Base-by-base conservation (phyloP, 2,888 invertebrate species). In the Andricus curvator region DNA sequence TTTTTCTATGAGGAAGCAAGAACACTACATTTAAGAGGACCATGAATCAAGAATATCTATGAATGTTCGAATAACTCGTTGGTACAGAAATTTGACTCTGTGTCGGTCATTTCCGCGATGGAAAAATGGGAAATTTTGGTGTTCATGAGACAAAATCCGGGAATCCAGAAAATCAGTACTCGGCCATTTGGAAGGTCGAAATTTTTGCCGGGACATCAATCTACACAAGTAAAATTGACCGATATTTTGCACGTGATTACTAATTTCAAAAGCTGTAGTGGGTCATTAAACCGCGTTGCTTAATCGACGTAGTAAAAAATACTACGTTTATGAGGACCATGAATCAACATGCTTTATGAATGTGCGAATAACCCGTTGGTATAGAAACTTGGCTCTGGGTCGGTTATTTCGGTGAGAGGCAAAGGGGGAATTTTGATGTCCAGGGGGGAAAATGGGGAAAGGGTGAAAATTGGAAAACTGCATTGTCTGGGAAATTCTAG, bases 401-500 rank as follows among this genome's bases (percentile, higher is more conserved):
- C 79, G 79, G 79, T 79, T 79, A 83, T 83, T 80, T 84, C 81
- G 82, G 81, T 78, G 67, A 81, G 67, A 77, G 70, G 81, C 65
- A 78, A 70, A n/a, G 78, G 78, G 78, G 79, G 8, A 9, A 37
- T 37, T 29, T 29, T 66, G 83, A 62, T 70, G 70, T 70, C 48
- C 48, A 68, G 20, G 25, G 68, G 41, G 41, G 44, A 48, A 68
- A 68, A 68, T 65, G 37, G 13, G 67, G 56, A 33, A 80, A 77
- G 80, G 83, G 85, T 86, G 89, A 88, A 90, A 89, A 90, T 90
- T 89, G 89, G 88, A 89, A 89, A 90, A 89, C 86, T 89, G 87
- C 87, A 88, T 88, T 88, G 88, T 89, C 86, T 51, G 51, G 5
- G 86, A 82, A 85, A 78, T 84, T 78, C 64, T 81, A 29, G 51